These are phyloP conservation scores for Pteromalus puparum DNA, from an alignment of 1,140 invertebrate genomes.

Conservation along the genomic window DNA sequence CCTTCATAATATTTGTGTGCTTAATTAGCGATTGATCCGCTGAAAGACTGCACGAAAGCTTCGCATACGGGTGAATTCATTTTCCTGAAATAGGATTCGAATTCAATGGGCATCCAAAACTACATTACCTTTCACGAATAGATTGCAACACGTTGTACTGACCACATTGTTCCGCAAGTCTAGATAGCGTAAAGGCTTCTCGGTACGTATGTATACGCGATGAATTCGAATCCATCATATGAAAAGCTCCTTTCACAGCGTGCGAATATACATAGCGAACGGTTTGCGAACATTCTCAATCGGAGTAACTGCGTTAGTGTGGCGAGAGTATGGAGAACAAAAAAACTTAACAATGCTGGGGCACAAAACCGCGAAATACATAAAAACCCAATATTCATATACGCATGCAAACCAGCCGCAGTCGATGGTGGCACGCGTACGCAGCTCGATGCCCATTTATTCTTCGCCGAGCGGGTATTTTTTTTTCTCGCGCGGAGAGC, in stretches of 20 bases:
- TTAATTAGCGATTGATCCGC: no score
- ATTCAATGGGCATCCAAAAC: no score
- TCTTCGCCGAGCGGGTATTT: neutral
- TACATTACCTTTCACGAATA: no score
- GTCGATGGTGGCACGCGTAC: no score
- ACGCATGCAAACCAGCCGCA: neutral
- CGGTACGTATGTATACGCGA: neutral
- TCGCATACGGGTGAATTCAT: no score
- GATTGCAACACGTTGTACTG: no score
- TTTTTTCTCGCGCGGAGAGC: neutral
- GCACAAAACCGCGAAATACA: neutral
- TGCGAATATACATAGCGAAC: neutral
- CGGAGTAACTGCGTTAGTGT: neutral
- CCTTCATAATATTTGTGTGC: no score
- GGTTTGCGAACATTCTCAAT: neutral
- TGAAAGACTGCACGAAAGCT: no score
- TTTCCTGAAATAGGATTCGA: no score
- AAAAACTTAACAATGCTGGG: neutral
- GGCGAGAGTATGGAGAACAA: neutral
- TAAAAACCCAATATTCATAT: neutral
- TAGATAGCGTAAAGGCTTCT: no score
- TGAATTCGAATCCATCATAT: neutral
- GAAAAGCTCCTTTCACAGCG: neutral
- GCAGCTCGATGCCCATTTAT: neutral
- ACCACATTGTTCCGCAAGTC: no score